Evolutionary conservation across 53 echinoderm and acorn worm species (phyloP).

Genomic region (Astropecten irregularis): DNA sequence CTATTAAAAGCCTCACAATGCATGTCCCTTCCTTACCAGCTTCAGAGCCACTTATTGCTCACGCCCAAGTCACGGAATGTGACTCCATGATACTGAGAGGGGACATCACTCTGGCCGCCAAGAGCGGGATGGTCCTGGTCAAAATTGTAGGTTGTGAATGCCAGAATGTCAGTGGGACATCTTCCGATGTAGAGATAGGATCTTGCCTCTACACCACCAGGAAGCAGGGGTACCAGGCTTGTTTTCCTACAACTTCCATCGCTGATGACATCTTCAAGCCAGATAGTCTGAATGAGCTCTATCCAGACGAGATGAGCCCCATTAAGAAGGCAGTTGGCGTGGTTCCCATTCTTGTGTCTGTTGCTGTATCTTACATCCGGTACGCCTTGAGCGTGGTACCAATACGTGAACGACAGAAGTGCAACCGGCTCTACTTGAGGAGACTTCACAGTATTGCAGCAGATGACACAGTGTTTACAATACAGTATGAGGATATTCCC

Average conservation of each 20-base stretch:
- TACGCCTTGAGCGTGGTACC: constrained; percentile 66
- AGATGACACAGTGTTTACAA: too few species aligned
- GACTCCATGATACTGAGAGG: constrained; percentile 66
- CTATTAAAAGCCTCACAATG: constrained; percentile 63
- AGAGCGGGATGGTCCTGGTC: constrained; percentile 46
- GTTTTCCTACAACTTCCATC: constrained; percentile 59
- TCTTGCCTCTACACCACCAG: constrained; percentile 77
- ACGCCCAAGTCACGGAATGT: constrained; percentile 66
- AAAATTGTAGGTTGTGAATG: constrained; percentile 67
- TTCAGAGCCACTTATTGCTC: constrained; percentile 56
- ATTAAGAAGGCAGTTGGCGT: constrained; percentile 60
- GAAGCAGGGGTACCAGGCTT: constrained; percentile 69
- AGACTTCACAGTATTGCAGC: too few species aligned
- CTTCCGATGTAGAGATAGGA: constrained; percentile 56
- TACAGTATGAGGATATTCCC: constrained; percentile 67
- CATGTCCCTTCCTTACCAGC: constrained; percentile 57
- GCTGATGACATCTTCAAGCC: constrained; percentile 63
- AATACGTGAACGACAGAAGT: not conserved
- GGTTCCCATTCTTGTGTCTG: constrained; percentile 56
- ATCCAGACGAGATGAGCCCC: constrained; percentile 58
- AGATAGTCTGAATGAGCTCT: constrained; percentile 34
- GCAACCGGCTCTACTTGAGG: too few species aligned
- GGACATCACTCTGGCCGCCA: constrained; percentile 55
- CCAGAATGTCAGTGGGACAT: constrained; percentile 57
- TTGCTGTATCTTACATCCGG: constrained; percentile 72